A percentile compares a stretch with the other conserved stretches of the same genome.
These are phyloP conservation scores for Eucera pruinosa DNA, from an alignment of 2,888 invertebrate genomes.

Conservation along the genomic window DNA sequence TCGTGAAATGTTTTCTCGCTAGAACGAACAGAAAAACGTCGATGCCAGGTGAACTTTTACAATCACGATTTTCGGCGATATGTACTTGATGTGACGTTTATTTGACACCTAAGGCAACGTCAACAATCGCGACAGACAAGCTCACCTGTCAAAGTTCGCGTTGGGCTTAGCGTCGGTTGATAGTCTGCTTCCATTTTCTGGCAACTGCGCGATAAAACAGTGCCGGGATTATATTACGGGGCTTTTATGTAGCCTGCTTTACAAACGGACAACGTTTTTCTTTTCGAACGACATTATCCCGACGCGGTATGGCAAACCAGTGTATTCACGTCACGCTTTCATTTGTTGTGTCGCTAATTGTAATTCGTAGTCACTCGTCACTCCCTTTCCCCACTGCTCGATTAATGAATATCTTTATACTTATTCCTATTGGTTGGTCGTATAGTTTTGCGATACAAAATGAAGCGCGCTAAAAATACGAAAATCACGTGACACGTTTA, in stretches of 20 bases:
- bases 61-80: constrained; percentile 14
- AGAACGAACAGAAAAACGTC: constrained; percentile 33
- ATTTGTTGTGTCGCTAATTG: constrained; percentile 69
- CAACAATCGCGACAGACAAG: constrained; percentile 56
- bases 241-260: constrained; percentile 38
- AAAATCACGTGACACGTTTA: constrained; percentile 33
- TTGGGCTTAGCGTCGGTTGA: constrained; percentile 82
- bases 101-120: constrained; percentile 63
- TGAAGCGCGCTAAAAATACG: constrained; percentile 46
- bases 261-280: constrained; percentile 55
- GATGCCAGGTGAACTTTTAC: constrained; percentile 27
- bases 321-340: constrained; percentile 78
- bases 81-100: constrained; percentile 61
- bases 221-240: constrained; percentile 29
- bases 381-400: constrained; percentile 62
- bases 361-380: constrained; percentile 57
- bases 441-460: constrained; percentile 11
- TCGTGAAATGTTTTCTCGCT: constrained; percentile 32
- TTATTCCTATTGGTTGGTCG: constrained; percentile 41
- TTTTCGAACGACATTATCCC: constrained; percentile 63
- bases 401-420: constrained; percentile 48
- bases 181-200: constrained; percentile 83
- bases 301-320: constrained; percentile 54
- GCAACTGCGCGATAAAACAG: constrained; percentile 43
- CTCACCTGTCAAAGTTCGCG: constrained; percentile 83